phyloP scores from a whole-genome alignment of 2,797 vertebrate genomes.

The Rhynchotus rufescens region DNA sequence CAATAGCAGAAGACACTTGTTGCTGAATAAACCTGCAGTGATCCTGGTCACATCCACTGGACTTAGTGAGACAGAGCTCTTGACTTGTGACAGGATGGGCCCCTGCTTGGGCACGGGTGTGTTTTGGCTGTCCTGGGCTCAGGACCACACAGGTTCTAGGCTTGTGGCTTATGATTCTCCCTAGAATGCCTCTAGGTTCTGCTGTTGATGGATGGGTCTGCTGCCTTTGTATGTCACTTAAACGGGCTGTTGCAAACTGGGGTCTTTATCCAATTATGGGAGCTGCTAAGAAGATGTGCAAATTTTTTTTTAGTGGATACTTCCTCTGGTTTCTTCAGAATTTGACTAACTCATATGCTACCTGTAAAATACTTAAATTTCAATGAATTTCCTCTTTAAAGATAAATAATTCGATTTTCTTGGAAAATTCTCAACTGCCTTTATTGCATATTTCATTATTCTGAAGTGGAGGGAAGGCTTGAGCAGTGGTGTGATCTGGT shows the following conservation, averaged over 20 bases:
- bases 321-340: neutral
- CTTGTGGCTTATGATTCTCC: neutral
- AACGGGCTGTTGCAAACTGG: neutral
- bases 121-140: neutral
- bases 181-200: neutral
- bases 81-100: rapidly evolving
- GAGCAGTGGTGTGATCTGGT: neutral
- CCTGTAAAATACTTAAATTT: neutral
- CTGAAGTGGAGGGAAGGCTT: neutral
- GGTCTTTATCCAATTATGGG: neutral
- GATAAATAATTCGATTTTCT: neutral
- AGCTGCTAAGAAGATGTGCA: neutral
- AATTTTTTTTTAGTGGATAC: neutral
- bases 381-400: neutral
- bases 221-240: neutral
- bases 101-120: neutral
- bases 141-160: neutral
- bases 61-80: rapidly evolving
- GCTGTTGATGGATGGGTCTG: neutral
- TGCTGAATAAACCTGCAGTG: neutral
- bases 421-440: neutral
- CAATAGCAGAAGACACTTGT: neutral
- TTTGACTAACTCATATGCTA: neutral
- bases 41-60: neutral
- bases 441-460: neutral